Percentiles rank a stretch among this genome's conserved stretches.
phyloP scores from a whole-genome alignment of 2,888 invertebrate species.

The Adelognathus sp. region DNA sequence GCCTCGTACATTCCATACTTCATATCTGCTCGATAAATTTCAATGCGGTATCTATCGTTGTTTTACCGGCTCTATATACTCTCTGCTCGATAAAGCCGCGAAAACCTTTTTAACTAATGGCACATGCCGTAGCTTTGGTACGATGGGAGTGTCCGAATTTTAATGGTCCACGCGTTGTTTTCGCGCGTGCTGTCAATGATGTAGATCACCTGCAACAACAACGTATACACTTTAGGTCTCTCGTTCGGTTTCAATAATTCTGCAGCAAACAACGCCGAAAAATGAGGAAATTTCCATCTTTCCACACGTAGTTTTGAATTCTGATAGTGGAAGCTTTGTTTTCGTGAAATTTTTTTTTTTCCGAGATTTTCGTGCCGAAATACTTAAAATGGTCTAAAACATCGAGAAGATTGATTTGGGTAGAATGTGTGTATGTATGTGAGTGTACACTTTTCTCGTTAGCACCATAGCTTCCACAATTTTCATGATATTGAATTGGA shows the following conservation, averaged over 20 bases:
- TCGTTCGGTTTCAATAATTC: constrained; percentile 33
- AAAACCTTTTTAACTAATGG: constrained; percentile 73
- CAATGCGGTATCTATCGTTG: constrained; percentile 50
- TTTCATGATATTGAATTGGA: too few species aligned
- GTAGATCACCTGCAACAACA: not conserved
- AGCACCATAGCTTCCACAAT: too few species aligned
- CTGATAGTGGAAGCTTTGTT: too few species aligned
- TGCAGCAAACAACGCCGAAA: constrained; percentile 28
- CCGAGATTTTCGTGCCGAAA: too few species aligned
- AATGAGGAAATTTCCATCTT: too few species aligned
- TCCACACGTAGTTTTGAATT: too few species aligned
- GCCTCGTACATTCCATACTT: constrained; percentile 48
- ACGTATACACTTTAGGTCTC: not conserved
- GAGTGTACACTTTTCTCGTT: too few species aligned
- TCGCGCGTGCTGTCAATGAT: constrained; percentile 16
- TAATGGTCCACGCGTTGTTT: constrained; percentile 34
- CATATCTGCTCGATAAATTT: constrained; percentile 73
- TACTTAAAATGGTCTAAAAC: too few species aligned
- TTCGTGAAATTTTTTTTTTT: too few species aligned
- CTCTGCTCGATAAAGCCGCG: constrained; percentile 70
- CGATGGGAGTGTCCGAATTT: constrained; percentile 33
- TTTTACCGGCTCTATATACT: constrained; percentile 57
- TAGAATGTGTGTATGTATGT: too few species aligned
- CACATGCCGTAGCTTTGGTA: constrained; percentile 30
- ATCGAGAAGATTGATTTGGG: too few species aligned